phyloP scores from a whole-genome alignment of 1,140 invertebrate species.

The Laupala kohalensis region DNA sequence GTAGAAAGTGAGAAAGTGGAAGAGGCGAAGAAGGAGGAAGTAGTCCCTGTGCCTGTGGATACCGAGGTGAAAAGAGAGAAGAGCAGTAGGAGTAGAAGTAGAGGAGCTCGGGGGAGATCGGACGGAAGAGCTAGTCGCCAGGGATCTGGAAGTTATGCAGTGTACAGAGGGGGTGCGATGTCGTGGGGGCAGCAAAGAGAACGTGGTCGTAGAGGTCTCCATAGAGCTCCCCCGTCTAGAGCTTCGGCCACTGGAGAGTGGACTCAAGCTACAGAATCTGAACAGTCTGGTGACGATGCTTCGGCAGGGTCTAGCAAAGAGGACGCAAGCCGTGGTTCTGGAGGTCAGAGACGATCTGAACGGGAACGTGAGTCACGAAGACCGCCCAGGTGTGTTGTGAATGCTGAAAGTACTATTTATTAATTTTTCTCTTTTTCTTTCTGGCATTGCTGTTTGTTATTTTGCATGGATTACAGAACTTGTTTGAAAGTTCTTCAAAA shows the following conservation, averaged over 20 bases:
- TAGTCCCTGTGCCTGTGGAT: not conserved
- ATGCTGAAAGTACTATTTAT: too few relatives aligned
- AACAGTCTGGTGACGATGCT: slow-evolving; percentile 41
- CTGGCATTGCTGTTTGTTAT: not conserved
- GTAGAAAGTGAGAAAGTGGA: not conserved
- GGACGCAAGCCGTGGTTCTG: slow-evolving; percentile 24
- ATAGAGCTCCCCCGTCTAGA: slow-evolving; percentile 12
- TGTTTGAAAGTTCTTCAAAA: too few relatives aligned
- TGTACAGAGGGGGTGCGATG: slow-evolving; percentile 23
- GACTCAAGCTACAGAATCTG: slow-evolving; percentile 33
- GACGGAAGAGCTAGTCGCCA: slow-evolving; percentile 8
- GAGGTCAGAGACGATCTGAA: slow-evolving; percentile 1
- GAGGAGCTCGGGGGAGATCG: slow-evolving; percentile 6
- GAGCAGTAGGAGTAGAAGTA: not conserved
- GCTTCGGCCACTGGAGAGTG: slow-evolving; percentile 2
- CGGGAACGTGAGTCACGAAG: slow-evolving; percentile 1
- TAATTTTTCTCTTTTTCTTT: too few relatives aligned
- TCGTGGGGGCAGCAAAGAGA: slow-evolving; percentile 27
- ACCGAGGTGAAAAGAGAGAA: slow-evolving; percentile 1
- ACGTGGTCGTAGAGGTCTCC: slow-evolving; percentile 25
- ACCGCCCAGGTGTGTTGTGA: not conserved
- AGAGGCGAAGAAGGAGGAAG: slow-evolving; percentile 8
- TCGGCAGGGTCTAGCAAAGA: slow-evolving; percentile 36
- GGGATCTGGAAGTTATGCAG: slow-evolving; percentile 21
- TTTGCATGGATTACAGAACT: too few relatives aligned